phyloP scores from a whole-genome alignment of 2,797 vertebrate genomes.

The Spheniscus humboldti region DNA sequence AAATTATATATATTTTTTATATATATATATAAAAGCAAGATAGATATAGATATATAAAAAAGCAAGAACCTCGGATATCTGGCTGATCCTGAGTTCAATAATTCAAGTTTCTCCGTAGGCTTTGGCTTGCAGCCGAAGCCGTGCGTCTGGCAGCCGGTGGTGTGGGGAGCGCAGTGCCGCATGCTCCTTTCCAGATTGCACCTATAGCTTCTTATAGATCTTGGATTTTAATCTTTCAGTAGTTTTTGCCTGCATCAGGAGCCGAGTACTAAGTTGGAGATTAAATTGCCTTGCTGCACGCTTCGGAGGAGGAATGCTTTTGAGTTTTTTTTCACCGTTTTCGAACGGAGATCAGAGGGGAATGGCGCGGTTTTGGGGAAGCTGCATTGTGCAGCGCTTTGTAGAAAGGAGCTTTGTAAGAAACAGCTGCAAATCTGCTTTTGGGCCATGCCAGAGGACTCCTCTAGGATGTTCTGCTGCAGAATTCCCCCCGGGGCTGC shows the following conservation, averaged over 20 bases:
- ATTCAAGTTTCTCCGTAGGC: neutral
- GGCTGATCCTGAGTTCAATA: neutral
- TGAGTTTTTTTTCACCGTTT: neutral
- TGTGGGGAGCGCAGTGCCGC: accelerated
- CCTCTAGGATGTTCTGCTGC: neutral
- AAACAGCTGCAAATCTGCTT: neutral
- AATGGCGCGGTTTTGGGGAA: neutral
- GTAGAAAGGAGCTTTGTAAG: neutral
- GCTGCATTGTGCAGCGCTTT: neutral
- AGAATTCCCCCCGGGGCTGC: neutral
- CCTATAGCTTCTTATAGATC: neutral
- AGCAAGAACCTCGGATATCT: neutral
- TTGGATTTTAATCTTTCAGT: neutral
- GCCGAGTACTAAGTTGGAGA: neutral
- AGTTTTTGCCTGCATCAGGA: neutral
- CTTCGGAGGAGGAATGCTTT: neutral
- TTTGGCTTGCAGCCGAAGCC: neutral
- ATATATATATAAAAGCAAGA: neutral
- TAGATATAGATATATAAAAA: neutral
- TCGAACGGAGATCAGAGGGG: accelerated
- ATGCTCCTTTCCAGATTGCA: neutral
- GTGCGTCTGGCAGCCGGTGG: neutral
- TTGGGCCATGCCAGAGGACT: neutral
- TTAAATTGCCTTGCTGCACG: neutral
- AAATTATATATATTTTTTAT: neutral